Conservation (phyloP, 2,888 invertebrate species). For the Diaphora mendica region DNA sequence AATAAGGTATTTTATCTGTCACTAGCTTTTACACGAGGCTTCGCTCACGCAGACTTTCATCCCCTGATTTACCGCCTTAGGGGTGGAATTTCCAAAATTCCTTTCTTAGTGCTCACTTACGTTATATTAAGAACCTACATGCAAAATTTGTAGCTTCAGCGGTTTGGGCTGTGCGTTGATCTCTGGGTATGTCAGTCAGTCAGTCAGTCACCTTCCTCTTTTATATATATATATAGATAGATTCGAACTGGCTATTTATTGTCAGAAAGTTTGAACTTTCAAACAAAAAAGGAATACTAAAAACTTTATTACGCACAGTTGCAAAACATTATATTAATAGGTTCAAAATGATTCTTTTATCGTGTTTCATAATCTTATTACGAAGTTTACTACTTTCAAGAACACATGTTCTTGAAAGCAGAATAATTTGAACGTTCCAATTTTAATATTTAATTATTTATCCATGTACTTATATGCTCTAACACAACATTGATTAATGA, state of each 20-base stretch:
- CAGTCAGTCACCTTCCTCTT: too few relatives aligned
- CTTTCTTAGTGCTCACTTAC: too few relatives aligned
- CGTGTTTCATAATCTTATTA: constrained; percentile 1
- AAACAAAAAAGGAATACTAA: background rate
- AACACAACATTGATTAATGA: constrained; percentile 47
- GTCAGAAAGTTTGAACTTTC: background rate
- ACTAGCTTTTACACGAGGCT: too few relatives aligned
- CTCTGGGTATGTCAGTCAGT: too few relatives aligned
- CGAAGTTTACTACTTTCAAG: constrained; percentile 6
- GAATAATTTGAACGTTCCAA: constrained; percentile 22
- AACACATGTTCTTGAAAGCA: constrained; percentile 10
- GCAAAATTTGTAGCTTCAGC: too few relatives aligned
- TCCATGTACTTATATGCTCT: constrained; percentile 20
- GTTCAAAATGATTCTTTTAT: background rate
- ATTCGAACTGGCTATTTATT: background rate
- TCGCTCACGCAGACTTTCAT: too few relatives aligned
- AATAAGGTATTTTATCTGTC: background rate
- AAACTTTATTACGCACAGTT: background rate
- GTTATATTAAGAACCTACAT: too few relatives aligned
- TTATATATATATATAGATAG: too few relatives aligned
- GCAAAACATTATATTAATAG: background rate
- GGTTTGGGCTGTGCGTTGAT: too few relatives aligned
- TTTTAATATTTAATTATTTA: constrained; percentile 39
- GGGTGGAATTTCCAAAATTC: too few relatives aligned
- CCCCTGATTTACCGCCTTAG: too few relatives aligned